These are phyloP conservation scores for Acronicta psi DNA, from an alignment of 2,888 invertebrate species.

Conservation along the genomic window DNA sequence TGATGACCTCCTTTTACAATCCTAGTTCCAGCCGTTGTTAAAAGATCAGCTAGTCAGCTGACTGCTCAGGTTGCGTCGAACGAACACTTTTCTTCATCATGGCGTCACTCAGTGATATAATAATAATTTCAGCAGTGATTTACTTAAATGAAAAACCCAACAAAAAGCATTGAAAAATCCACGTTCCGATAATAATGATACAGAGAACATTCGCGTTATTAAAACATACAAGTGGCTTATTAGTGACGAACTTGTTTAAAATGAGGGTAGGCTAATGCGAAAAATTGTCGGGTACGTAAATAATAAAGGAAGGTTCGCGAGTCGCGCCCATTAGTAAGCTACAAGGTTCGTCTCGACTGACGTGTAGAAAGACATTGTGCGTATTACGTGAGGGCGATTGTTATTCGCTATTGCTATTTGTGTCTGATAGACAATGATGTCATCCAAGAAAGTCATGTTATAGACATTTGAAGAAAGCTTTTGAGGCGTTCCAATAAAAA, in stretches of 20 bases:
- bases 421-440: neutral
- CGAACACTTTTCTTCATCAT: too few relatives aligned
- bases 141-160: constrained; percentile 3
- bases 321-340: constrained; percentile 74
- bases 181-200: constrained; percentile 58
- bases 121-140: too few relatives aligned
- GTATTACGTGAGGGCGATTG: constrained; percentile 40
- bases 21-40: too few relatives aligned
- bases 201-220: constrained; percentile 60
- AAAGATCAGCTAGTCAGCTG: too few relatives aligned
- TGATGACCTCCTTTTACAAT: too few relatives aligned
- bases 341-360: constrained; percentile 72
- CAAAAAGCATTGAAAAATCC: constrained; percentile 41
- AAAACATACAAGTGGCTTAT: constrained; percentile 82
- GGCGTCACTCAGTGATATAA: too few relatives aligned
- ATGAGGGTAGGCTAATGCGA: constrained; percentile 60
- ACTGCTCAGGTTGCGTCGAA: too few relatives aligned
- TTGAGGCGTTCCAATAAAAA: neutral
- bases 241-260: constrained; percentile 72
- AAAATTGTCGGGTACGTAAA: constrained; percentile 76
- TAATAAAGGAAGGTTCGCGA: constrained; percentile 65
- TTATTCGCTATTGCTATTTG: constrained; percentile 19
- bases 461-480: neutral
- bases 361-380: constrained; percentile 60
- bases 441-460: neutral